A percentile compares a stretch with the other conserved stretches of the same genome.
Evolutionary conservation across 2,113 vertebrate species (phyloP).

Genomic region (Ceyx melanurus): DNA sequence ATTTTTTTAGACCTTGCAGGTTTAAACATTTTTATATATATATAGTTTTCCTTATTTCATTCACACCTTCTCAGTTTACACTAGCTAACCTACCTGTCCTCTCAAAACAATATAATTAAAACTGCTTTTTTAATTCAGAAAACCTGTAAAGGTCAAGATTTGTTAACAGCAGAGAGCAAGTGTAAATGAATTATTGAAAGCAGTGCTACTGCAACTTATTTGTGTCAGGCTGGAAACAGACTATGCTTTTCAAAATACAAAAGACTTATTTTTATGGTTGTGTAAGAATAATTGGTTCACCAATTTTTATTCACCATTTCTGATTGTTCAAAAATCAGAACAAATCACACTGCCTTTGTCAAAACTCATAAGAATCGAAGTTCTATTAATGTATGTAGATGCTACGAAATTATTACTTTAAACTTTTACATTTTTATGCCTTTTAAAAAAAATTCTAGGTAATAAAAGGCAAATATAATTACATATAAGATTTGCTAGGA

Average conservation of each 20-base stretch:
- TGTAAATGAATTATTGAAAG: neutral
- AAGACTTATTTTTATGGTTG: neutral
- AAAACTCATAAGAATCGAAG: neutral
- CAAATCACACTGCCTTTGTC: neutral
- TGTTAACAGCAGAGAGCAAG: neutral
- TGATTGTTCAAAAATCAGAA: neutral
- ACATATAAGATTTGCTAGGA: neutral
- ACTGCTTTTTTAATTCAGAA: neutral
- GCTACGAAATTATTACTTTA: neutral
- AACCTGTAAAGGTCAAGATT: neutral
- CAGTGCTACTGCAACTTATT: neutral
- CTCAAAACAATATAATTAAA: neutral
- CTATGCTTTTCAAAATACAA: neutral
- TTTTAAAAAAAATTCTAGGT: neutral
- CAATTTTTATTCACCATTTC: neutral
- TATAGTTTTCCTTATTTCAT: neutral
- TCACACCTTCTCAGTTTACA: neutral
- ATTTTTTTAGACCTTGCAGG: neutral
- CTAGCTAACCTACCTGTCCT: neutral
- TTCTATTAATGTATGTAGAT: neutral
- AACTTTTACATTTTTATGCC: neutral
- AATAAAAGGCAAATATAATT: neutral
- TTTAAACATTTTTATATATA: neutral
- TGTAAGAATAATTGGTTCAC: neutral
- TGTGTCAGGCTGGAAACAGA: neutral